phyloP scores from a whole-genome alignment of 2,113 vertebrate species.

The Eurystomus gularis region DNA sequence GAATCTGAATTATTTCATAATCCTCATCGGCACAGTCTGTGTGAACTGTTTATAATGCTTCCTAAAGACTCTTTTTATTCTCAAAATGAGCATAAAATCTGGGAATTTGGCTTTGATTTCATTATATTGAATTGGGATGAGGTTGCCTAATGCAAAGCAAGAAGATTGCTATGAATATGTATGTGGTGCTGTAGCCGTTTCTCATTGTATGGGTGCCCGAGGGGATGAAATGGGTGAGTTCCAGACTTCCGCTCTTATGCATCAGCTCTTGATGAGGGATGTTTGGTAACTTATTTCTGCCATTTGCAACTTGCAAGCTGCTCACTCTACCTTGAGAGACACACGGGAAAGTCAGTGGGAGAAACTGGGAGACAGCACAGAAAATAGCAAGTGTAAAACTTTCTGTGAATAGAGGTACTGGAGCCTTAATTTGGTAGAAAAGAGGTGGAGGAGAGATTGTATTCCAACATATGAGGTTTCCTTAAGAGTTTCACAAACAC shows the following conservation, averaged over 20 bases:
- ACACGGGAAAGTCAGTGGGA: background rate
- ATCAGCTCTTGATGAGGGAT: background rate
- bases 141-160: background rate
- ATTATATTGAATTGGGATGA: background rate
- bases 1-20: background rate
- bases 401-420: background rate
- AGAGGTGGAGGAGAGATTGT: background rate
- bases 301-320: background rate
- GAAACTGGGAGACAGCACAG: background rate
- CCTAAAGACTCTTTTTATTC: background rate
- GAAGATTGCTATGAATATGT: background rate
- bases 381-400: background rate
- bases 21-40: background rate
- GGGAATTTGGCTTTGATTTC: conserved; percentile 9
- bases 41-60: background rate
- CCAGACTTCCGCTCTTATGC: background rate
- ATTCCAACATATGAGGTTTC: background rate
- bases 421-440: background rate
- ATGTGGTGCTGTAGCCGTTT: background rate
- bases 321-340: background rate
- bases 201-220: background rate
- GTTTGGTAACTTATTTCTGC: background rate
- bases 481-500: background rate
- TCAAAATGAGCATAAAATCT: background rate
- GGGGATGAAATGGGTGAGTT: background rate